Base-by-base conservation (phyloP, 2,113 vertebrate species). In the Sphaerodactylus townsendi region DNA sequence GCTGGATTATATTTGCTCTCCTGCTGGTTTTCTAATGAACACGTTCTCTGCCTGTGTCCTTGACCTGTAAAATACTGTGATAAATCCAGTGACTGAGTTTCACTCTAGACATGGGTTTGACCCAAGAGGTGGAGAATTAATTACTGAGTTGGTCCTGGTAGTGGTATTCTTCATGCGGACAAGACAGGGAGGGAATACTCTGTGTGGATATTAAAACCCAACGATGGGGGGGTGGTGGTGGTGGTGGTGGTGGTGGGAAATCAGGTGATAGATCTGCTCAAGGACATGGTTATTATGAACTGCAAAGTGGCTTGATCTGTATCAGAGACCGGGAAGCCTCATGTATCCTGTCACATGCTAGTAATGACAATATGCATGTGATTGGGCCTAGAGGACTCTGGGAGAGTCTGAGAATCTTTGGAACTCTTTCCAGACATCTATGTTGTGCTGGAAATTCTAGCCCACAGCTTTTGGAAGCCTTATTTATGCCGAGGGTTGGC, bases 401-500 rank as follows among this genome's bases (percentile, higher is more conserved):
- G 2, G 17, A 53, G 15, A n/a, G 9, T 3, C 44, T 46, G 30
- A 56, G 46, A 48, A 70, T 25, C 4, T 37, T 39, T 76, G 33
- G n/a, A 19, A 37, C 19, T 33, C 25, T 39, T 5, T 53, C 10
- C 1, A 4, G 72, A 6, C 11, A 33, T 8, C 5, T 10, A 6
- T 21, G 65, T 19, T 33, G 41, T n/a, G n/a, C 23, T 39, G 5
- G n/a, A 15, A 23, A 2, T 48, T 28, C 10, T 70, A 77, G 85
- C 48, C 2, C 48, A 25, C 56, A 76, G 73, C 53, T 0, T 39
- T 0, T 66, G 2, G 41, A 46, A 83, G 50, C 46, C 89, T 92
- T 87, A 87, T 88, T 92, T 87, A 87, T 88, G 78, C 0, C 0
- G 79, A 23, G 77, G 35, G 71, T 64, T 68, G 88, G 87, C 59